A percentile compares a stretch with the other conserved stretches of the same genome.
phyloP scores from a whole-genome alignment of 1,140 invertebrate species.

The Drosophila azteca region DNA sequence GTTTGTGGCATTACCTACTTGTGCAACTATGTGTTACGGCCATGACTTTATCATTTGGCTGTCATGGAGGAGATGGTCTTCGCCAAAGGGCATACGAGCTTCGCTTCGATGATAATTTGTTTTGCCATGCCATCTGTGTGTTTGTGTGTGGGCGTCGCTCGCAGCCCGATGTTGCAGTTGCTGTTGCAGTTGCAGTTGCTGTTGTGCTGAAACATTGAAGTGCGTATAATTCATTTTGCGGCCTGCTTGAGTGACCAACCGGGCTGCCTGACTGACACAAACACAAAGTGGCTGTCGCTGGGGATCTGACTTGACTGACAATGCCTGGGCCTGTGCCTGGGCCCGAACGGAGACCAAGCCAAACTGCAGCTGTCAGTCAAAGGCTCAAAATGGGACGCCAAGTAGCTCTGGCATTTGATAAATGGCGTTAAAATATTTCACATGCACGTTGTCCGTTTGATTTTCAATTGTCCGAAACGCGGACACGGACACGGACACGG shows the following conservation, averaged over 20 bases:
- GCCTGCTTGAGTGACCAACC: constrained; percentile 28
- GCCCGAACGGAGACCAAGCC: constrained; percentile 12
- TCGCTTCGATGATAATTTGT: constrained; percentile 52
- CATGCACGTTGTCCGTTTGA: constrained; percentile 48
- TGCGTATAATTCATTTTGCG: constrained; percentile 74
- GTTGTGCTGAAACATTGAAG: constrained; percentile 68
- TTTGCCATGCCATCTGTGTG: constrained; percentile 11
- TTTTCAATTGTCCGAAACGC: constrained; percentile 15
- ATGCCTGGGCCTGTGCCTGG: constrained; percentile 23
- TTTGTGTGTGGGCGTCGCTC: constrained; percentile 38
- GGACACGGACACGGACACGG: no score
- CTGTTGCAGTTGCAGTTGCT: constrained; percentile 18
- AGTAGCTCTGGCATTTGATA: constrained; percentile 68
- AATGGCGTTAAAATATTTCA: constrained; percentile 80
- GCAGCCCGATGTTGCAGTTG: constrained; percentile 26
- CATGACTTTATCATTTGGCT: constrained; percentile 48
- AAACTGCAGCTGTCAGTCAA: constrained; percentile 56
- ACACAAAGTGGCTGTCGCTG: constrained; percentile 56
- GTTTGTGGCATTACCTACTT: constrained; percentile 11
- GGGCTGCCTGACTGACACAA: constrained; percentile 43
- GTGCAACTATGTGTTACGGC: constrained; percentile 30
- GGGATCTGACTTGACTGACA: constrained; percentile 47
- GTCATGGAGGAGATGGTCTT: constrained; percentile 37
- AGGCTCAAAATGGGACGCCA: constrained; percentile 43
- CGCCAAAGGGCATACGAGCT: constrained; percentile 54